These are phyloP conservation scores for Aphelocoma californica DNA, from an alignment of 2,797 vertebrate species.

Conservation along the genomic window DNA sequence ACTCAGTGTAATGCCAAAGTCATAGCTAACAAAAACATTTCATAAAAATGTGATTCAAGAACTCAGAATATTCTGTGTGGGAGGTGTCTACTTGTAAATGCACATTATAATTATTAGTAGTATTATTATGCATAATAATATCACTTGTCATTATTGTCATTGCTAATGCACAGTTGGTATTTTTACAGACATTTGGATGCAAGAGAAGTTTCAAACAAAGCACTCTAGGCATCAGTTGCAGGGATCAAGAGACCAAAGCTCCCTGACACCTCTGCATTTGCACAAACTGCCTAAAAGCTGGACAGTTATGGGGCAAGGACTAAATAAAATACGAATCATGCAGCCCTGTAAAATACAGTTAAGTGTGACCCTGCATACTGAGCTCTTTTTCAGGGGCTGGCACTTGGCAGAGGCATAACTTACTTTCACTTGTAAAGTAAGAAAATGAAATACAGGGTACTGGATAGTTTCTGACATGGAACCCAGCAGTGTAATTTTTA, in stretches of 20 bases:
- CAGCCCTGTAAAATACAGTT: not conserved
- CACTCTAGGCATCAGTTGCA: accelerated
- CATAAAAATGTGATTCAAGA: not conserved
- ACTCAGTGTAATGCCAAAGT: not conserved
- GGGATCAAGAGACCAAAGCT: not conserved
- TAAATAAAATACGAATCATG: not conserved
- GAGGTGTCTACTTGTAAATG: not conserved
- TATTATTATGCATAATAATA: not conserved
- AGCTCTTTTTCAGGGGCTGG: not conserved
- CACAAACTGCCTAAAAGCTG: not conserved
- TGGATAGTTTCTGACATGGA: not conserved
- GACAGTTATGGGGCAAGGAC: not conserved
- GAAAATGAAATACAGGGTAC: not conserved
- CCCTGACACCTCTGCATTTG: not conserved
- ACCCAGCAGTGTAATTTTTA: accelerated
- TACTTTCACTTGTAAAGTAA: not conserved
- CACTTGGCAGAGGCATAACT: not conserved
- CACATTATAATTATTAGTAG: not conserved
- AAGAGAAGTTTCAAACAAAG: not conserved
- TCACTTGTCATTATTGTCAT: not conserved
- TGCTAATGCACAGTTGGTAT: not conserved
- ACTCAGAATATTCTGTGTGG: not conserved
- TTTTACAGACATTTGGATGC: not conserved
- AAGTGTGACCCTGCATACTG: not conserved
- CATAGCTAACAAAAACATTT: not conserved